phyloP scores from a whole-genome alignment of 1,140 invertebrate genomes.

The Planococcus citri region DNA sequence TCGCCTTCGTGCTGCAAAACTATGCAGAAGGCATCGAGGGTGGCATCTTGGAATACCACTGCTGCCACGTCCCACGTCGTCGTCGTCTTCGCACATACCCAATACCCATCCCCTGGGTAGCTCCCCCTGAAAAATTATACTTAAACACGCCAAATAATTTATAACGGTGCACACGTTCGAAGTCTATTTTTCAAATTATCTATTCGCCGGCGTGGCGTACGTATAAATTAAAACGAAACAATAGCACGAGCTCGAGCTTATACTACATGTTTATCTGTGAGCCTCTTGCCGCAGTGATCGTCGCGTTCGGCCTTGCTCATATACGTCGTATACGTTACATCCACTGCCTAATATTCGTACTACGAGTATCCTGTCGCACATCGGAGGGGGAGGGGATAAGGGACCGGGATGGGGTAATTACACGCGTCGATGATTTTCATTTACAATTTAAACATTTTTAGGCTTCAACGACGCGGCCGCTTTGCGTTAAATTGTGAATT shows the following conservation, averaged over 20 bases:
- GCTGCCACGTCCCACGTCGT: not conserved
- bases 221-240: constrained; percentile 1
- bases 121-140: not conserved
- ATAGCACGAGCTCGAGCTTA: not conserved
- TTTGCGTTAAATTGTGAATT: not conserved
- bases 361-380: too few relatives aligned
- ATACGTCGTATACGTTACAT: not conserved
- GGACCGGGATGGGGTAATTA: not conserved
- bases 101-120: too few relatives aligned
- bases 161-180: not conserved
- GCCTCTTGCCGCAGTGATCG: too few relatives aligned
- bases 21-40: not conserved
- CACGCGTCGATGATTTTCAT: not conserved
- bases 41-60: not conserved
- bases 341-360: not conserved
- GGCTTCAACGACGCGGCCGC: not conserved
- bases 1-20: not conserved
- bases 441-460: not conserved
- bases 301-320: too few relatives aligned
- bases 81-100: too few relatives aligned
- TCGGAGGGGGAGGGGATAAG: too few relatives aligned
- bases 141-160: constrained; percentile 3
- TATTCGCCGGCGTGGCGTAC: not conserved
- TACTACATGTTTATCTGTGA: too few relatives aligned
- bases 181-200: not conserved